Evolutionary conservation across 1,140 invertebrate genomes (phyloP), one percentile per base, ranked within the genome.

Genomic region (Drosophila pruinosa): DNA sequence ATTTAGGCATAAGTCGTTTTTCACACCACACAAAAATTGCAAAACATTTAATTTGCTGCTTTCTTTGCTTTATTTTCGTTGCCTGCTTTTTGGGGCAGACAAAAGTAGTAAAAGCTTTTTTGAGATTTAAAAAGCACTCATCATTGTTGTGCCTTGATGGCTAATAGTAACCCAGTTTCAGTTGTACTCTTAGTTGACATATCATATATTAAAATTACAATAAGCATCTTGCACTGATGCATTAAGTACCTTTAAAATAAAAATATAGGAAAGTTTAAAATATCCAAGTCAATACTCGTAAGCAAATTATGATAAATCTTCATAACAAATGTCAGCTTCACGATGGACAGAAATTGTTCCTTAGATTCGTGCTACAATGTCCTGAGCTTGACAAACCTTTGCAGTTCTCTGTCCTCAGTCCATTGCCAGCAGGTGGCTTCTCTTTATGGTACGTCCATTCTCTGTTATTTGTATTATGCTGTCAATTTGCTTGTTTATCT

Each of bases 401-500:
- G 41, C 41, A 48, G 2, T 45, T n/a, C 17, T 15, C 24, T 14
- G 6, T 58, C 2, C 15, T 14, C 28, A 15, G 7, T 59, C 3
- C 34, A 59, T 26, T 14, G 19, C 43, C 28, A 38, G 57, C 57
- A 59, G 57, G 57, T 59, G 28, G 31, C 31, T 31, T 48, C 41
- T n/a, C n/a, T 24, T 45, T 6, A 47, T 47, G 34, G 10, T 34
- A 7, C 14, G 5, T 48, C 19, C 14, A 38, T 26, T 38, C 28
- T 22, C 17, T 3, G 38, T 10, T 57, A 31, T 59, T 59, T 48
- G 28, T 48, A 47, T 59, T 59, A 59, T 59, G 26, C 28, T 59
- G 43, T 59, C 57, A 59, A 59, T 59, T 59, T 48, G 28, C 31
- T 59, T 47, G 57, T 59, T 48, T 48, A 59, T 59, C 57, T 48